These are phyloP conservation scores for Lochmaea capreae DNA, from an alignment of 2,888 invertebrate genomes.

Conservation along the genomic window DNA sequence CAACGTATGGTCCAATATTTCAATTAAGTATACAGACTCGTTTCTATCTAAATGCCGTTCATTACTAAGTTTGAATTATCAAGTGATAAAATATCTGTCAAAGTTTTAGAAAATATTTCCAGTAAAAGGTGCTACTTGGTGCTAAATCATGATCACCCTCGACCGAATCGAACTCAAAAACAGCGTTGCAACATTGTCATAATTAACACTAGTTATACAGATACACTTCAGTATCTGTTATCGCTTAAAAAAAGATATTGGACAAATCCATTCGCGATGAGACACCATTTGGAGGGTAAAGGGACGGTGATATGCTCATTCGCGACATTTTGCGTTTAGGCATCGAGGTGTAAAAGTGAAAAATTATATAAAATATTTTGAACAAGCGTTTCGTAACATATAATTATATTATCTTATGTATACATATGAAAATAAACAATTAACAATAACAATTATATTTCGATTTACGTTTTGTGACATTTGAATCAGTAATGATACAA, in stretches of 20 bases:
- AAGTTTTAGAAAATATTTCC: too few species aligned
- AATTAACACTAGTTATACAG: too few species aligned
- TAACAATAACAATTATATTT: constrained; percentile 60
- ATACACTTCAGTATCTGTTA: too few species aligned
- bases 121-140: too few species aligned
- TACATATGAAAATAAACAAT: constrained; percentile 64
- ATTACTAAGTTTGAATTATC: too few species aligned
- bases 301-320: constrained; percentile 50
- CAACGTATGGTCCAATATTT: too few species aligned
- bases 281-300: constrained; percentile 58
- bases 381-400: constrained; percentile 59
- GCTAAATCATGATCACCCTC: too few species aligned
- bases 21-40: too few species aligned
- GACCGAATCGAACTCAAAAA: too few species aligned
- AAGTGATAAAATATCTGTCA: too few species aligned
- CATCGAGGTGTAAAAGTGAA: constrained; percentile 63
- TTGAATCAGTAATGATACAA: constrained; percentile 14
- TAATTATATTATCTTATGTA: constrained; percentile 55
- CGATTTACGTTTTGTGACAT: constrained; percentile 4
- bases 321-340: constrained; percentile 54
- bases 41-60: too few species aligned
- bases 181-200: too few species aligned
- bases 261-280: constrained; percentile 41
- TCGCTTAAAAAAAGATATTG: background rate
- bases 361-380: constrained; percentile 58